Percentiles rank a stretch among this genome's conserved stretches.
phyloP scores from a whole-genome alignment of 2,888 invertebrate species.

The Carcina quercana region DNA sequence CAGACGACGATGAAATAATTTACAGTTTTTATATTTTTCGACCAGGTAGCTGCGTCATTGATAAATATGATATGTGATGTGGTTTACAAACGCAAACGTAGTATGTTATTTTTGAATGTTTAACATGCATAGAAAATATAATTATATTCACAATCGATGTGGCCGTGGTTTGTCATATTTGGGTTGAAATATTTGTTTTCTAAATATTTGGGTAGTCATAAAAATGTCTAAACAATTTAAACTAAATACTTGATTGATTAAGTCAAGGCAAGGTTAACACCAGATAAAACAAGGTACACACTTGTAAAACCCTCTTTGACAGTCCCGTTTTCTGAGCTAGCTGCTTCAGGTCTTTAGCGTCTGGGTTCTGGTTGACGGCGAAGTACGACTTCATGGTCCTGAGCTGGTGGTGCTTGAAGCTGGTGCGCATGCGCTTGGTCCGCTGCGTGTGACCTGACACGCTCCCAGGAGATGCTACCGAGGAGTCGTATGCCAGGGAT shows the following conservation, averaged over 20 bases:
- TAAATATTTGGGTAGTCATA: too few species aligned
- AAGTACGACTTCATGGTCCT: slow-evolving; percentile 99
- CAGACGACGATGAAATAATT: neutral
- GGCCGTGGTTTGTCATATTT: too few species aligned
- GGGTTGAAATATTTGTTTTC: too few species aligned
- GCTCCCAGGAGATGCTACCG: slow-evolving; percentile 81
- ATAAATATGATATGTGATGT: too few species aligned
- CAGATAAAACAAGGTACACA: slow-evolving; percentile 59
- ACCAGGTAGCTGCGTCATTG: neutral
- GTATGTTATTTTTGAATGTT: too few species aligned
- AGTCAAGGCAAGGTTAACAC: too few species aligned
- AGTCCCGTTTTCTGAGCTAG: slow-evolving; percentile 98
- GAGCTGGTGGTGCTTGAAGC: slow-evolving; percentile 99
- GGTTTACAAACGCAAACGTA: too few species aligned
- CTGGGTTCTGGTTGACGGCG: slow-evolving; percentile 99
- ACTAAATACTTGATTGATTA: too few species aligned
- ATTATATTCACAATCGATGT: too few species aligned
- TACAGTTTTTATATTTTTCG: neutral
- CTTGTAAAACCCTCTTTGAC: slow-evolving; percentile 98
- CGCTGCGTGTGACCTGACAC: slow-evolving; percentile 76
- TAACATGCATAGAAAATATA: too few species aligned
- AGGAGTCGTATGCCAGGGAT: slow-evolving; percentile 83
- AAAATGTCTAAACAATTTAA: too few species aligned
- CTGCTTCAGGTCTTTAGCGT: slow-evolving; percentile 98
- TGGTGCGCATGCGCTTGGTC: slow-evolving; percentile 98